Percentiles rank a stretch among this genome's conserved stretches.
Conservation (phyloP, 2,113 vertebrate genomes). For the Romanogobio albipinnatus region DNA sequence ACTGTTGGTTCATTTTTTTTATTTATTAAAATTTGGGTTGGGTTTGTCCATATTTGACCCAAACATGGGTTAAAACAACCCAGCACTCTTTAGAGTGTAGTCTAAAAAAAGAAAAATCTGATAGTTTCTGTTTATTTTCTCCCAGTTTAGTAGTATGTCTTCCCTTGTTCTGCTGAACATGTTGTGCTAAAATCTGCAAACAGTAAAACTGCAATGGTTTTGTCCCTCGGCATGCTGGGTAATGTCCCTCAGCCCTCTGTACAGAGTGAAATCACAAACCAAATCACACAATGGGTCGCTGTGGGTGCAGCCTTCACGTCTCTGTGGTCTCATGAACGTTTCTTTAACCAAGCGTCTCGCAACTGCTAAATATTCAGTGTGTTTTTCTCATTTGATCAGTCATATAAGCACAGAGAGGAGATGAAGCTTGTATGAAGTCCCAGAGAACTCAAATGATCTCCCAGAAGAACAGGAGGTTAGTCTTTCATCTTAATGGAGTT, state of each 20-base stretch:
- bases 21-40: not conserved
- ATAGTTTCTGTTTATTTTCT: not conserved
- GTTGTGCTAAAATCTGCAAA: not conserved
- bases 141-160: not conserved
- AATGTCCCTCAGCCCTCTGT: not conserved
- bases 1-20: not conserved
- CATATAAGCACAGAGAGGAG: not conserved
- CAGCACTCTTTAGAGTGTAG: no score
- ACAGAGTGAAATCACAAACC: slow-evolving; percentile 37
- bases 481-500: not conserved
- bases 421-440: not conserved
- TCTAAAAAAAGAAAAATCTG: no score
- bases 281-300: slow-evolving; percentile 35
- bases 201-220: not conserved
- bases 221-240: not conserved
- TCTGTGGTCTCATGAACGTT: not conserved
- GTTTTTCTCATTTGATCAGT: not conserved
- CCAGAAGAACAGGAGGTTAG: slow-evolving; percentile 2
- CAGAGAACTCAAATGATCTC: not conserved
- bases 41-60: not conserved
- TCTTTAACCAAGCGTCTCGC: not conserved
- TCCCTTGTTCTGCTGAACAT: not conserved
- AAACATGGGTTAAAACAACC: not conserved
- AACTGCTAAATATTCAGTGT: slow-evolving; percentile 3
- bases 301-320: slow-evolving; percentile 39